phyloP scores from a whole-genome alignment of 2,113 vertebrate genomes.

The Peromyscus californicus region DNA sequence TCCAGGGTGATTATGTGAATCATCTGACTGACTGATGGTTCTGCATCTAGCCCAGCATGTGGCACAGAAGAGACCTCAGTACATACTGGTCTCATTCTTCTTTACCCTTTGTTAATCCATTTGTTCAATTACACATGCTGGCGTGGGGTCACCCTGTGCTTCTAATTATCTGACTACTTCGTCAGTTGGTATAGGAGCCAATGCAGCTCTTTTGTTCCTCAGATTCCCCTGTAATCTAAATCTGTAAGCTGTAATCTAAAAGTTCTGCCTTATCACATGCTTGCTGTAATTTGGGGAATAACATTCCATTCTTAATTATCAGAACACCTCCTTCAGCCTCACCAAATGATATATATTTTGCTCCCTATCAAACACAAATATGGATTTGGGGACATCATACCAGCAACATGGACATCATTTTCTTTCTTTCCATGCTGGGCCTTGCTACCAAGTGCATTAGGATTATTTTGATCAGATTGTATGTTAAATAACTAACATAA shows the following conservation, averaged over 20 bases:
- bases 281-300: conserved; percentile 56
- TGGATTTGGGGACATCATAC: not conserved
- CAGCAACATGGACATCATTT: not conserved
- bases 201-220: conserved; percentile 25
- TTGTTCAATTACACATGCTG: conserved; percentile 55
- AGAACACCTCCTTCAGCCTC: conserved; percentile 37
- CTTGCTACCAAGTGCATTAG: not conserved
- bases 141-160: not conserved
- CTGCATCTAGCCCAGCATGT: not conserved
- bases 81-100: not conserved
- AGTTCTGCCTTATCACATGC: conserved; percentile 50
- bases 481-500: not conserved
- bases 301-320: conserved; percentile 27
- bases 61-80: not conserved
- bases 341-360: conserved; percentile 13
- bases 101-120: not conserved
- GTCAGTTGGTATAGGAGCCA: not conserved
- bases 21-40: not conserved
- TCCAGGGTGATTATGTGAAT: not conserved
- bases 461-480: conserved; percentile 3
- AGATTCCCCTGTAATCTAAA: not conserved
- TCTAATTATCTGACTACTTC: conserved; percentile 42
- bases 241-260: conserved; percentile 70
- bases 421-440: not conserved
- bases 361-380: conserved; percentile 16